Conservation (phyloP, 2,888 invertebrate genomes). For the Thyatira batis region DNA sequence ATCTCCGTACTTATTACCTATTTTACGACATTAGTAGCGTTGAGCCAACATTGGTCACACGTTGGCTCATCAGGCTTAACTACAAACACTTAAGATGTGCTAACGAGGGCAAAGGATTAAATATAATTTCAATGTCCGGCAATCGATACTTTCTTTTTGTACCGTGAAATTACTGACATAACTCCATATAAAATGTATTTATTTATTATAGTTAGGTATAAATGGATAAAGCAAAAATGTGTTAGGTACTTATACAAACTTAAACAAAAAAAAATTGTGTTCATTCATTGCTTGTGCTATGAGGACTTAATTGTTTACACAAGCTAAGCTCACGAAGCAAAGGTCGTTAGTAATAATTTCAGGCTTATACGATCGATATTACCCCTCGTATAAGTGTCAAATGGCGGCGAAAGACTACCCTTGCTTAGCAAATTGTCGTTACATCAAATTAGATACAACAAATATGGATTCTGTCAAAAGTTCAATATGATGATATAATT, state of each 20-base stretch:
- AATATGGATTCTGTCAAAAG: background rate
- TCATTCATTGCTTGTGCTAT: too few relatives aligned
- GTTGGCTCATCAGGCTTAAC: background rate
- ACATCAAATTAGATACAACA: background rate
- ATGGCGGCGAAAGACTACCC: slow-evolving; percentile 23
- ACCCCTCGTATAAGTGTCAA: slow-evolving; percentile 58
- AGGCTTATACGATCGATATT: slow-evolving; percentile 52
- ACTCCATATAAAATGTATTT: too few relatives aligned
- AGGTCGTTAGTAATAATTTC: slow-evolving; percentile 19
- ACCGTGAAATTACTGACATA: too few relatives aligned
- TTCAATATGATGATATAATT: too few relatives aligned
- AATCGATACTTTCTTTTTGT: slow-evolving; percentile 7
- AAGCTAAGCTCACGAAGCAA: background rate
- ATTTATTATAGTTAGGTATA: too few relatives aligned
- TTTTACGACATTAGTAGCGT: slow-evolving; percentile 50
- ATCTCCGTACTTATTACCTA: slow-evolving; percentile 69
- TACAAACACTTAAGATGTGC: background rate
- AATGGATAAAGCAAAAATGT: too few relatives aligned
- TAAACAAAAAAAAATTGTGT: too few relatives aligned
- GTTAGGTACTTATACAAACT: too few relatives aligned
- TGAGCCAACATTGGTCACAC: slow-evolving; percentile 17
- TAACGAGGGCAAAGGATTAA: background rate
- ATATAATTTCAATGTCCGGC: too few relatives aligned
- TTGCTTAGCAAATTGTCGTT: background rate
- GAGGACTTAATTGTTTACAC: background rate